A percentile compares a stretch with the other conserved stretches of the same genome.
Conservation (phyloP, 2,888 invertebrate species). For the Netelia inedita region DNA sequence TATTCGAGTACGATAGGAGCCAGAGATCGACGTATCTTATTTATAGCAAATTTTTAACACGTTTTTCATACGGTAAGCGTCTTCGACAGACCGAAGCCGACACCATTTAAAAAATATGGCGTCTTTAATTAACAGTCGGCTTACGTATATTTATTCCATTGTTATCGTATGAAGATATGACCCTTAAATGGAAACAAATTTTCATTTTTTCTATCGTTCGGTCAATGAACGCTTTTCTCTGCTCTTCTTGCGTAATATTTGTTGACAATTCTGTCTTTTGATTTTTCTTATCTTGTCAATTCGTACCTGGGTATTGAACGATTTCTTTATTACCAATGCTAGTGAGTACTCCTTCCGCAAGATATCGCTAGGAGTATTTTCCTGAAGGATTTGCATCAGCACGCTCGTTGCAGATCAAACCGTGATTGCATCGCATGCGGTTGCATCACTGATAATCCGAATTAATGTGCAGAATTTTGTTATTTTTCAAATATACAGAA, state of each 20-base stretch:
- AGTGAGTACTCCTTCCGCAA: neutral
- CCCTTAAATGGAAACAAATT: neutral
- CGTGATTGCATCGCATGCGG: no score
- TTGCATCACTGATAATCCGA: no score
- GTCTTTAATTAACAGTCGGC: slow-evolving; percentile 29
- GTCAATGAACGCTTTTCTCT: neutral
- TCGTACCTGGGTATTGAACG: neutral
- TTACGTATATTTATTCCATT: neutral
- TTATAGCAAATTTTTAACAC: slow-evolving; percentile 43
- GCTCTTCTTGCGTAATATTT: neutral
- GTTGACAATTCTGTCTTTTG: neutral
- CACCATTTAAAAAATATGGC: slow-evolving; percentile 59
- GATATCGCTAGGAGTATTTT: neutral
- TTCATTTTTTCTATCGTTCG: slow-evolving; percentile 6
- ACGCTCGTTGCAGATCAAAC: no score
- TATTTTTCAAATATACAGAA: no score
- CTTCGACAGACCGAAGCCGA: slow-evolving; percentile 59
- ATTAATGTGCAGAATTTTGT: no score
- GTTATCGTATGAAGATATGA: neutral
- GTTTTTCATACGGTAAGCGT: slow-evolving; percentile 44
- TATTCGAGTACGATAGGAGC: neutral
- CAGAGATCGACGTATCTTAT: slow-evolving; percentile 7
- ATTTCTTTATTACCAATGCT: neutral
- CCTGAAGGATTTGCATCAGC: no score
- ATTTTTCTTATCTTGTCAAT: neutral